Conservation (phyloP, 2,113 vertebrate genomes). For the Amia ocellicauda region DNA sequence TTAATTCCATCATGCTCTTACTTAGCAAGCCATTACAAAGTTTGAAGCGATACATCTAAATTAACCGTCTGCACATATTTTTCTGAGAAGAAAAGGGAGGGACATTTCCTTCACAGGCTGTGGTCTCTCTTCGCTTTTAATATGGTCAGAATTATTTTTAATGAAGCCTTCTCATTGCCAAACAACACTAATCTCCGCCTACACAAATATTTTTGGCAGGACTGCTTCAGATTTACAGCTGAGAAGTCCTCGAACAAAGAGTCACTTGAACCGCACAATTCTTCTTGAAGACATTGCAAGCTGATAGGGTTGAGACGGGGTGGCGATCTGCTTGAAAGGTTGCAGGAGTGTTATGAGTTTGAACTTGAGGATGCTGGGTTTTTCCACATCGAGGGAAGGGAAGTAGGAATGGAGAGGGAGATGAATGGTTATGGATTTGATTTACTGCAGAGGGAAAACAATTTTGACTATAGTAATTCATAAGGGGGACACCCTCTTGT, state of each 20-base stretch:
- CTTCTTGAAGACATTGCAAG: neutral
- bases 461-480: too few relatives aligned
- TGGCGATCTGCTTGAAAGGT: neutral
- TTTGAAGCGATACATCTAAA: too few relatives aligned
- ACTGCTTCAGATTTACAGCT: neutral
- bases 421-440: too few relatives aligned
- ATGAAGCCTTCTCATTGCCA: neutral
- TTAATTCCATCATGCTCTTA: too few relatives aligned
- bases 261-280: neutral
- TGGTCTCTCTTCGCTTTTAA: neutral
- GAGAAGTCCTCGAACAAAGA: neutral
- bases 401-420: too few relatives aligned
- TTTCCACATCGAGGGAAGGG: too few relatives aligned
- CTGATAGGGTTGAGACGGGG: neutral
- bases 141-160: neutral
- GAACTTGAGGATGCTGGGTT: too few relatives aligned
- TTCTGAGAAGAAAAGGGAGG: neutral
- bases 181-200: constrained; percentile 1
- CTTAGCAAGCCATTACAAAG: too few relatives aligned
- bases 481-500: too few relatives aligned
- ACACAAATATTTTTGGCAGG: constrained; percentile 2
- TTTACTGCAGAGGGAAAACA: too few relatives aligned
- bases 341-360: too few relatives aligned
- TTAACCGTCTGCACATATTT: too few relatives aligned
- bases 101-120: neutral